Evolutionary conservation across 2,113 vertebrate species (phyloP).

Genomic region (Nipponia nippon): DNA sequence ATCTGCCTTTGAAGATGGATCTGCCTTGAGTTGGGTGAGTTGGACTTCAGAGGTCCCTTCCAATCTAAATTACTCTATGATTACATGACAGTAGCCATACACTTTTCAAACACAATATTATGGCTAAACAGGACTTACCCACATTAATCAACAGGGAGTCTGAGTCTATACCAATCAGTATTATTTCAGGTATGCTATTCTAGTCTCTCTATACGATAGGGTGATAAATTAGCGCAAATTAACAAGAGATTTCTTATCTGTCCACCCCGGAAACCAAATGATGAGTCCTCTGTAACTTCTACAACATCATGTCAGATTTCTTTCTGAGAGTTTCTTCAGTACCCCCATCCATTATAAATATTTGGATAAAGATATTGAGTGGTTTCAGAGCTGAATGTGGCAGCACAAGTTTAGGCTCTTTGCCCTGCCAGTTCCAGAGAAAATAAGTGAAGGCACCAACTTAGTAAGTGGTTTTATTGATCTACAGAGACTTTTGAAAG

Average conservation of each 20-base stretch:
- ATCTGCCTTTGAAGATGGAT: neutral
- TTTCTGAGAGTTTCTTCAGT: neutral
- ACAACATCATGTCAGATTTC: neutral
- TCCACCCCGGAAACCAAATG: neutral
- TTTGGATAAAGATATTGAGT: neutral
- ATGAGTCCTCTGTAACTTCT: neutral
- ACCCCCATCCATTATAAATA: neutral
- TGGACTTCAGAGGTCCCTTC: neutral
- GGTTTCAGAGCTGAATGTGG: neutral
- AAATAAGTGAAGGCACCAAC: neutral
- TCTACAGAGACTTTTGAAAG: conserved; percentile 1
- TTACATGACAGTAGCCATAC: neutral
- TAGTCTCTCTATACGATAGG: neutral
- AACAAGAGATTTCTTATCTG: neutral
- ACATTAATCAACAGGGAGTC: neutral
- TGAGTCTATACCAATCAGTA: neutral
- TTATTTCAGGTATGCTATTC: neutral
- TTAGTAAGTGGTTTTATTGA: conserved; percentile 36
- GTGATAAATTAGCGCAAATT: neutral
- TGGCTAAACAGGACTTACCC: neutral
- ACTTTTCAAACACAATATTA: neutral
- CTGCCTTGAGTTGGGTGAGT: neutral
- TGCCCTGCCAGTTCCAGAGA: neutral
- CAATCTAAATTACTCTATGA: neutral
- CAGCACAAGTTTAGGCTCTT: neutral